Conservation (phyloP, 2,113 vertebrate genomes). For the Vanacampus margaritifer region DNA sequence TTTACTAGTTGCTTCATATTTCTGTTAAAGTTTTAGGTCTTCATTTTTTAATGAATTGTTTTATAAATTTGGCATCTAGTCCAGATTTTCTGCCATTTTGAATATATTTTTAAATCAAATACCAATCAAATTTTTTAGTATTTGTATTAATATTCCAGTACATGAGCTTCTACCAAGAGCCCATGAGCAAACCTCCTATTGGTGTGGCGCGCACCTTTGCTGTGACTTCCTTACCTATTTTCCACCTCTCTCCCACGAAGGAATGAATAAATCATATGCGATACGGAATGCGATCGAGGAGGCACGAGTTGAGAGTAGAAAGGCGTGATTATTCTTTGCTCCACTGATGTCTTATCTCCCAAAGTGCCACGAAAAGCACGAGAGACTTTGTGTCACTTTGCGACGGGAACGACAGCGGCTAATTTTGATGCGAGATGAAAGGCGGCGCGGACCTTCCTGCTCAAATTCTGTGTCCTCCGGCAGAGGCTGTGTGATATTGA, state of each 20-base stretch:
- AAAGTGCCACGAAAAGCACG: constrained; percentile 75
- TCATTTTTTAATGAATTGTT: too few relatives aligned
- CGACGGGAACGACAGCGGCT: constrained; percentile 40
- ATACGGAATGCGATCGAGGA: constrained; percentile 63
- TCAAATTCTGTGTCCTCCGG: constrained; percentile 47
- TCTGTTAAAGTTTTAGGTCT: too few relatives aligned
- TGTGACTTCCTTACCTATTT: constrained; percentile 29
- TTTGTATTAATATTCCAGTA: not conserved
- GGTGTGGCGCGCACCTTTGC: constrained; percentile 31
- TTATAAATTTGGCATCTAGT: too few relatives aligned
- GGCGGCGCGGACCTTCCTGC: constrained; percentile 49
- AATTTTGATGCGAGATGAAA: constrained; percentile 66
- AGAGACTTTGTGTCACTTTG: constrained; percentile 66
- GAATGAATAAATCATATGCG: constrained; percentile 70
- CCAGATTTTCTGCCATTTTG: too few relatives aligned
- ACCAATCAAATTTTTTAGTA: not conserved
- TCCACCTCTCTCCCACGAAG: constrained; percentile 38
- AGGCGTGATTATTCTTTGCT: constrained; percentile 71
- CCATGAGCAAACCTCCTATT: not conserved
- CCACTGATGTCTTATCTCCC: constrained; percentile 71
- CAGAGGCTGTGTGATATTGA: constrained; percentile 63
- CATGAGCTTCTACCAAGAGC: not conserved
- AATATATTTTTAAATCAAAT: not conserved
- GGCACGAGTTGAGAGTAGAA: constrained; percentile 65
- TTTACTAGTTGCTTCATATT: too few relatives aligned